These are phyloP conservation scores for Seriola quinqueradiata DNA, from an alignment of 2,113 vertebrate species.

Conservation along the genomic window DNA sequence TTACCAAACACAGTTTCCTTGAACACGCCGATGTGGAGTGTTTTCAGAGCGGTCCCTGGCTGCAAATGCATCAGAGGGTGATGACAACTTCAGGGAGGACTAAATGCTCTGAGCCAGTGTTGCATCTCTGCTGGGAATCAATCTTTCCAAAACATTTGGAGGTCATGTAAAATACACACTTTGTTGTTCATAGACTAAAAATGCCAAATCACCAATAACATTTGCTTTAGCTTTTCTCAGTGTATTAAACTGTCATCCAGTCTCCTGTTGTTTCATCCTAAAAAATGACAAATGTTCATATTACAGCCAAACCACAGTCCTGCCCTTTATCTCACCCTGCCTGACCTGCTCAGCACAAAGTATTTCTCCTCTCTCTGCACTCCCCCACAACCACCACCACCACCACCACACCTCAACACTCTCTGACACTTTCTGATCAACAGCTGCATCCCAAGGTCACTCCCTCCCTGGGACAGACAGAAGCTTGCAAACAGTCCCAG, in stretches of 20 bases:
- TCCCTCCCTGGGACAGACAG: constrained; percentile 33
- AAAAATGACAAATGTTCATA: constrained; percentile 5
- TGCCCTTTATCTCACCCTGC: constrained; percentile 11
- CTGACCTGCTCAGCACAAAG: constrained; percentile 39
- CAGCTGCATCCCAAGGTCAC: constrained; percentile 72
- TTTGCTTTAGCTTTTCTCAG: neutral
- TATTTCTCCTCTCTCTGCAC: constrained; percentile 18
- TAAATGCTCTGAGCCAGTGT: neutral
- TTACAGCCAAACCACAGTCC: neutral
- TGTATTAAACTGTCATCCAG: neutral
- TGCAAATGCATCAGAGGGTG: constrained; percentile 4
- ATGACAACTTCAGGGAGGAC: constrained; percentile 2
- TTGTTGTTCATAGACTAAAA: neutral
- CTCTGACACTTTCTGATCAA: constrained; percentile 57
- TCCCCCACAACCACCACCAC: constrained; percentile 8
- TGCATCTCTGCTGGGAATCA: neutral
- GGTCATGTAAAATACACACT: neutral
- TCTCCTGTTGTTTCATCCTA: neutral
- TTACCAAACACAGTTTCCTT: constrained; percentile 13
- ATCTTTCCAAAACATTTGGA: neutral
- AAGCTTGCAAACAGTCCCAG: constrained; percentile 45
- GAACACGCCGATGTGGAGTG: neutral
- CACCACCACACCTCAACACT: constrained; percentile 19
- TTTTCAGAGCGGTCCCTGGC: neutral
- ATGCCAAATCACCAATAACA: neutral